Evolutionary conservation across 2,113 vertebrate genomes (phyloP), one percentile per base, ranked within the genome.

Genomic region (Tyto alba): DNA sequence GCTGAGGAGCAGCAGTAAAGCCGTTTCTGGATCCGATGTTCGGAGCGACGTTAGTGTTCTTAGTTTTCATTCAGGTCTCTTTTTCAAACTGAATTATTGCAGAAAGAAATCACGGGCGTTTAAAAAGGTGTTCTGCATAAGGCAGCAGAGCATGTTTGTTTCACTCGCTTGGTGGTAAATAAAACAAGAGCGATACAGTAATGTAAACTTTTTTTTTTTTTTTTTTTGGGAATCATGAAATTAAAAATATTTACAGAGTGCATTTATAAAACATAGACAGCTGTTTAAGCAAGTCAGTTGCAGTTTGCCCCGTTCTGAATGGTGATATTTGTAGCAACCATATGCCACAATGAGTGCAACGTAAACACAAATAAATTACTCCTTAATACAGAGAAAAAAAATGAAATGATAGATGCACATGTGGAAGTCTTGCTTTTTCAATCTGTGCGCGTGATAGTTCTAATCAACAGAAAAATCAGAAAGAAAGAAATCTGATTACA

Each of bases 11-110:
- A 1, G 1, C 3, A 2, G 4, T 12, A 12, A 22, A 17, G 6
- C 27, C 8, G 0, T 13, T 60, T 11, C 62, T 1, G 34, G 36
- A 8, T 3, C 45, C 18, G 45, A 43, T 13, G 0, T 23, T 40
- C 10, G 3, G 22, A 25, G 26, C 5, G 38, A 8, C 5, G 1
- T 32, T 69, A 29, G 6, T 20, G 1, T 13, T 36, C 29, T 30
- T 16, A 8, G 22, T 40, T 88, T 45, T 59, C 6, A 0, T 43
- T 60, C 0, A 20, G 56, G 22, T 30, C 7, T 45, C 4, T 47
- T 66, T 63, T 56, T 45, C 69, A 10, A 16, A 32, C 50, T 11
- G 77, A 48, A 8, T 25, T n/a, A 26, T 8, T 25, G 14, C 22
- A 10, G 20, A n/a, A 29, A 22, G 50, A 63, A 53, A 38, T 34